Evolutionary conservation across 1,140 invertebrate genomes (phyloP), one percentile per base, ranked within the genome.

Genomic region (Anagrus nilaparvatae): DNA sequence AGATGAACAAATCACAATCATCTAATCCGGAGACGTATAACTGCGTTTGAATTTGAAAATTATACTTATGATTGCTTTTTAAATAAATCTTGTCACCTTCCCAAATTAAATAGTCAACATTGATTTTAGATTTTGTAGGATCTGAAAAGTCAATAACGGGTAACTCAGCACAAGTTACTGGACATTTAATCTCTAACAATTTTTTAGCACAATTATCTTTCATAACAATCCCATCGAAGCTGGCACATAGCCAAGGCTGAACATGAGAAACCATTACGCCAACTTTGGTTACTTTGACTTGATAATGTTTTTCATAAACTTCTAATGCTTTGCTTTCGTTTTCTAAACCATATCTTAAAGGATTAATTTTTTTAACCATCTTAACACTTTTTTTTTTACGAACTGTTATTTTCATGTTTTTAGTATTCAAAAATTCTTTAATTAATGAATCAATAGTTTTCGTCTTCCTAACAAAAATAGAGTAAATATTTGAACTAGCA

Each of bases 91-190:
- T 53, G 36, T 64, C 60, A 19, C 51, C 49, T 52, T 29, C 44
- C 63, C 18, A 53, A 67, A 29, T 56, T 55, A 21, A 58, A 64
- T 45, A 54, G 54, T 38, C 63, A 60, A 13, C 40, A 47, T 35
- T 56, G 61, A 17, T 52, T 59, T 31, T 56, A 65, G 48, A 48
- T 36, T 16, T 66, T 60, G 33, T 49, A 61, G 38, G 59, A 46
- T n/a, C n/a, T n/a, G n/a, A n/a, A n/a, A n/a, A n/a, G n/a, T 54
- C 35, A 9, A 52, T 40, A 20, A 52, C 30, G 19, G 42, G 31
- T 52, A 44, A 43, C 35, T 46, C 47, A 40, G 48, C 32, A 40
- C 52, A 54, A 12, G 32, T 33, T 19, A 28, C 43, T 9, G 50
- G 48, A 41, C 52, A 52, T 41, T 53, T 49, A 39, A 55, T 33